Percentiles rank a stretch among this genome's conserved stretches.
Conservation (phyloP, 2,797 vertebrate genomes). For the Margarornis squamiger region DNA sequence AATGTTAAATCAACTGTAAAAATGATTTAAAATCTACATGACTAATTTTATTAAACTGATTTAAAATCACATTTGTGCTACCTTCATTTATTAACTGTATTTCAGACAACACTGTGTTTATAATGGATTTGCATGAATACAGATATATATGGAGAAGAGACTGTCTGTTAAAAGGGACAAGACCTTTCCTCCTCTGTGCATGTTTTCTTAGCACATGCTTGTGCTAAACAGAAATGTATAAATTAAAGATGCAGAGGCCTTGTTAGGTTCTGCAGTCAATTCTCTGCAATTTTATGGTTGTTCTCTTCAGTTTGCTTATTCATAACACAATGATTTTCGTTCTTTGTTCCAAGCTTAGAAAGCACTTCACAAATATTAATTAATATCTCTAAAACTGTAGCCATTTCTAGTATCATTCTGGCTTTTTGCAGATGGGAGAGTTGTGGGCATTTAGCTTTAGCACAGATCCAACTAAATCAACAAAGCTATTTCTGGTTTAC, state of each 20-base stretch:
- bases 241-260: conserved; percentile 42
- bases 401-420: neutral
- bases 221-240: neutral
- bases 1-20: conserved; percentile 82
- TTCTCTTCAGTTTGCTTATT: conserved; percentile 39
- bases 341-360: conserved; percentile 37
- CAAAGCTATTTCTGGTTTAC: neutral
- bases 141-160: conserved; percentile 5
- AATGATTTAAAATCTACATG: conserved; percentile 81
- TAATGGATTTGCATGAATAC: conserved; percentile 60
- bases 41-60: conserved; percentile 83
- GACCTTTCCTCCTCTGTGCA: neutral
- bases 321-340: conserved; percentile 3
- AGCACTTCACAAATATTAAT: conserved; percentile 29
- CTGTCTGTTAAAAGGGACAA: neutral
- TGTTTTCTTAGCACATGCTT: neutral
- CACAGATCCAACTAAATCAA: neutral
- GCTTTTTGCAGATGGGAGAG: conserved; percentile 13
- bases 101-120: conserved; percentile 68
- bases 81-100: conserved; percentile 78
- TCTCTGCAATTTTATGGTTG: conserved; percentile 40
- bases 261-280: conserved; percentile 38
- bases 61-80: conserved; percentile 77
- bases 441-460: neutral
- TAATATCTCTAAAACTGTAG: conserved; percentile 23